Evolutionary conservation across 2,113 vertebrate genomes (phyloP).

Genomic region (Maccullochella peelii): DNA sequence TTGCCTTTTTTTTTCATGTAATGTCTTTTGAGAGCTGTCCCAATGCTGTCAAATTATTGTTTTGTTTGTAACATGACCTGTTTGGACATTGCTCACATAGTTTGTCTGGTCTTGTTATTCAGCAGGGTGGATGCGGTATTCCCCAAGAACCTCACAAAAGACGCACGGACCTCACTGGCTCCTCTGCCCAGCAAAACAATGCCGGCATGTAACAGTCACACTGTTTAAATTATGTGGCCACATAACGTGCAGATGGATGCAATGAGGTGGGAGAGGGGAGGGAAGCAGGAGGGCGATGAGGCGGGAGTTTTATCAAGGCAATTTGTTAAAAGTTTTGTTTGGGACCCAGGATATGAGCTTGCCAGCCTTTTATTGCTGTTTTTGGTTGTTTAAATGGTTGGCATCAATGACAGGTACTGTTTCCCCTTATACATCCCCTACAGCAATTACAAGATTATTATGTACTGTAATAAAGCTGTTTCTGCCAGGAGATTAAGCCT

Average conservation of each 20-base stretch:
- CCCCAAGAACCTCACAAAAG: constrained; percentile 82
- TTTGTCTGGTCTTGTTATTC: constrained; percentile 83
- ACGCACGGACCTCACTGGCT: constrained; percentile 63
- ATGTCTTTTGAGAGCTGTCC: constrained; percentile 67
- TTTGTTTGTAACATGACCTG: constrained; percentile 83
- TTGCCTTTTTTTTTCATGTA: constrained; percentile 40
- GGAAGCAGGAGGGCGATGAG: constrained; percentile 7
- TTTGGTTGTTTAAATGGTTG: constrained; percentile 56
- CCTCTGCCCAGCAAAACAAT: constrained; percentile 82
- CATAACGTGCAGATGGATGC: constrained; percentile 72
- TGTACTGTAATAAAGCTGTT: constrained; percentile 34
- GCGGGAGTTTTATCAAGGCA: constrained; percentile 66
- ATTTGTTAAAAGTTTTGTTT: constrained; percentile 73
- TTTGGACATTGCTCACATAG: constrained; percentile 84
- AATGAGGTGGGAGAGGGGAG: constrained; percentile 56
- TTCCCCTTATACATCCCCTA: constrained; percentile 22
- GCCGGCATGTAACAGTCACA: constrained; percentile 72
- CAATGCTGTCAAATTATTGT: constrained; percentile 76
- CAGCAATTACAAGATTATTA: constrained; percentile 67
- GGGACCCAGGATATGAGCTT: constrained; percentile 44
- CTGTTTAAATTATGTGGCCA: constrained; percentile 82
- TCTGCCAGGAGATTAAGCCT: constrained; percentile 38
- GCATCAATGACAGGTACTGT: constrained; percentile 57
- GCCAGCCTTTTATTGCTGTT: constrained; percentile 47
- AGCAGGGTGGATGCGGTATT: constrained; percentile 79